A percentile compares a stretch with the other conserved stretches of the same genome.
Conservation (phyloP, 2,113 vertebrate genomes). For the Gymnocephalus cernua region DNA sequence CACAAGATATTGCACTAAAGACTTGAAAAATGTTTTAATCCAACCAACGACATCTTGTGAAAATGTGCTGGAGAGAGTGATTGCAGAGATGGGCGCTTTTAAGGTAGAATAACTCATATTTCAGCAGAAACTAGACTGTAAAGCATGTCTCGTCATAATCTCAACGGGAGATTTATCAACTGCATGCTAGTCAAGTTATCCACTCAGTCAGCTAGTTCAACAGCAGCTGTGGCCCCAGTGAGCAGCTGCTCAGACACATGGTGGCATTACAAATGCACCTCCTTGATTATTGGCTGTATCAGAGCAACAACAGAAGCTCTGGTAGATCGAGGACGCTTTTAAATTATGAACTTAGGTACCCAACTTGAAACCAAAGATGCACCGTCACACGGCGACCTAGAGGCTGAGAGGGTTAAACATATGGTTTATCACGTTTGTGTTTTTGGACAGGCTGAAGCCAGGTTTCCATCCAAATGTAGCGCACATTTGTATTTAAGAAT, state of each 20-base stretch:
- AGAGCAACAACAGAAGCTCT: neutral
- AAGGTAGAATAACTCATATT: conserved; percentile 45
- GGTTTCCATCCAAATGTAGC: neutral
- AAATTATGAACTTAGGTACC: neutral
- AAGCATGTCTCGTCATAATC: conserved; percentile 47
- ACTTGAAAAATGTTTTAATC: neutral
- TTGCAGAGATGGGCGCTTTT: neutral
- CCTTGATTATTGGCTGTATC: neutral
- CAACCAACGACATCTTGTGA: neutral
- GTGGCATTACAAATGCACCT: conserved; percentile 7
- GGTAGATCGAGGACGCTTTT: neutral
- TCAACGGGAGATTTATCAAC: conserved; percentile 46
- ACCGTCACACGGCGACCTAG: neutral
- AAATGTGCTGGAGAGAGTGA: conserved; percentile 1
- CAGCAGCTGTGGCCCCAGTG: conserved; percentile 47
- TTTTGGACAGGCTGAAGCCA: neutral
- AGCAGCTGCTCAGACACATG: conserved; percentile 35
- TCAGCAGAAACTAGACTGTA: conserved; percentile 32
- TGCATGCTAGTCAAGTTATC: conserved; percentile 33
- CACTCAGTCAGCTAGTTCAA: conserved; percentile 32
- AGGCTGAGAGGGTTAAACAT: neutral
- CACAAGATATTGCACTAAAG: no score
- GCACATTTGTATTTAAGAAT: neutral
- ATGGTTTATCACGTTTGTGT: neutral
- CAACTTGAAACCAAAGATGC: neutral